Evolutionary conservation across 2,888 invertebrate genomes (phyloP), one percentile per base, ranked within the genome.

Genomic region (Philaethria dido): DNA sequence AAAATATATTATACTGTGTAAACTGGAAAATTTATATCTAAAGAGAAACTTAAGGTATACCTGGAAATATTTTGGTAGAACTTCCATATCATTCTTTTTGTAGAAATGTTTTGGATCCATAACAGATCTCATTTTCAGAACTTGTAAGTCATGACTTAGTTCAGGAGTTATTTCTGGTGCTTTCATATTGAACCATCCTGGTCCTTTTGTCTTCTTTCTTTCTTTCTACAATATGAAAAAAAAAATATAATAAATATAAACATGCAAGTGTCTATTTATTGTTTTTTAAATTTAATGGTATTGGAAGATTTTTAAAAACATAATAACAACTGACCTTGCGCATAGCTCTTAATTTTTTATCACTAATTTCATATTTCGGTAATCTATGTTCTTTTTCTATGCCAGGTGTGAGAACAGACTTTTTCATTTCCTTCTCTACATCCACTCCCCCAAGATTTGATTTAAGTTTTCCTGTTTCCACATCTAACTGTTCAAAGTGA

Each of bases 71-170:
- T 99, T 99, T 0, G 99, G 99, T 39, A 98, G 80, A 0, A 94
- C 95, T 88, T 96, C 96, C 74, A 96, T 93, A 80, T 98, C 97
- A 83, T 97, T 98, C 79, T 97, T 97, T 86, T 99, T 99, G 89
- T 99, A 99, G 89, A 99, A 99, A 74, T 95, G 96, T 84, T 98
- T 98, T 0, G 98, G 97, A 90, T 99, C 96, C 13, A 99, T 87
- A 0, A 95, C 97, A 0, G 97, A 96, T 77, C 99, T 94, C 98
- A 99, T 98, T 88, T 97, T 96, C 1, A 99, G 89, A 13, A 99
- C 93, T 89, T 97, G 95, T 13, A 99, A 92, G 86, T 99, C 99
- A 80, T 96, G 96, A 85, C 96, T 96, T 55, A 96, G 88, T 83
- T 99, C 98, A 33, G 97, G 96, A 0, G 98, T 98, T 75, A 99